Conservation (phyloP, 2,113 vertebrate genomes). For the Phalacrocorax carbo region DNA sequence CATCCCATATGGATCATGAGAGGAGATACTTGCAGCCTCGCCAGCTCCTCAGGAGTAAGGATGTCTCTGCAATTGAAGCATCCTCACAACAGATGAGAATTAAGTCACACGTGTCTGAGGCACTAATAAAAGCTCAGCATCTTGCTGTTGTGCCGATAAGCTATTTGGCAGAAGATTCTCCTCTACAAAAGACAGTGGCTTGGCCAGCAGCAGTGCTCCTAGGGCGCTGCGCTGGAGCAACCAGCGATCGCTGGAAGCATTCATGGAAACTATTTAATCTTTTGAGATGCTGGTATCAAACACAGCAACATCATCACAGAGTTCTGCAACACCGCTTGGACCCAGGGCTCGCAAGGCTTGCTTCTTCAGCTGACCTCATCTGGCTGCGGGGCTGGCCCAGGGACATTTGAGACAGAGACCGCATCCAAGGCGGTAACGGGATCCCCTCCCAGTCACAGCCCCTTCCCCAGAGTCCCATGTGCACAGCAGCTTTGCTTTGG, state of each 20-base stretch:
- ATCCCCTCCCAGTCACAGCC: not conserved
- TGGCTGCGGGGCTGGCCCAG: not conserved
- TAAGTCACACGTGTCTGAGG: not conserved
- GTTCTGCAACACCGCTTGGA: not conserved
- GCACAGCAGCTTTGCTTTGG: not conserved
- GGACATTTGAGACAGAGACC: not conserved
- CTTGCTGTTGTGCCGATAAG: not conserved
- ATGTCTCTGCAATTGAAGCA: not conserved
- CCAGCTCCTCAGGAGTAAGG: not conserved
- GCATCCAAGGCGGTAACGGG: not conserved
- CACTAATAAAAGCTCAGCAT: not conserved
- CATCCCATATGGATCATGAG: not conserved
- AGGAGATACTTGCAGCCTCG: not conserved
- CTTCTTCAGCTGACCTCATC: not conserved
- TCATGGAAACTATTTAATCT: not conserved
- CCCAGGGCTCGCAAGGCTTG: not conserved
- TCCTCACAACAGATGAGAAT: not conserved
- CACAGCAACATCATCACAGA: not conserved
- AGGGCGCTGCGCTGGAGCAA: fast-evolving
- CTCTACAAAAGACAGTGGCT: not conserved
- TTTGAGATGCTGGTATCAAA: not conserved
- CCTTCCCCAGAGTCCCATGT: not conserved
- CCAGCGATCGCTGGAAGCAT: not conserved
- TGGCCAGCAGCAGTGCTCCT: not conserved
- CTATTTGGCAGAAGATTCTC: not conserved